Percentiles rank a stretch among this genome's conserved stretches.
Evolutionary conservation across 1,140 invertebrate species (phyloP).

Genomic region (Ceratoteleas bidentatus): DNA sequence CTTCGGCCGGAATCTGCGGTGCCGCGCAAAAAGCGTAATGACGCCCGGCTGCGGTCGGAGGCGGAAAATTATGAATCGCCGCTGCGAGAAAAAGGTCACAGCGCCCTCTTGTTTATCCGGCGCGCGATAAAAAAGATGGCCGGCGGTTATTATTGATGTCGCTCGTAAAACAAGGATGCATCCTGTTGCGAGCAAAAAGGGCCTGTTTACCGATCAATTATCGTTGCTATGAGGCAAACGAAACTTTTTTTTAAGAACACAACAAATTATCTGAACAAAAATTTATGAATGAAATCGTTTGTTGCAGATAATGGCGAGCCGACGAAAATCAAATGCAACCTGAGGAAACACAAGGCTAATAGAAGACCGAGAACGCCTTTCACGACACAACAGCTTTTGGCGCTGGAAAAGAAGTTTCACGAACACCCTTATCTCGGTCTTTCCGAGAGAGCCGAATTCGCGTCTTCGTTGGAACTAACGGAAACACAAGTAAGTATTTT

Average conservation of each 20-base stretch:
- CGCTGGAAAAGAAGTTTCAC: conserved; percentile 97
- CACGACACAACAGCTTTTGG: conserved; percentile 97
- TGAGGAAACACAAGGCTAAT: conserved; percentile 97
- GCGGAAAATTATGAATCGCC: conserved; percentile 77
- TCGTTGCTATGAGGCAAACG: background rate
- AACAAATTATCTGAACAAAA: background rate
- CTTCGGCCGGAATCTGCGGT: conserved; percentile 74
- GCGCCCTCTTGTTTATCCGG: conserved; percentile 56
- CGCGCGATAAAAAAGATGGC: conserved; percentile 65
- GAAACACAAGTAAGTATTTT: conserved; percentile 98
- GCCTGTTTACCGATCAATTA: conserved; percentile 2
- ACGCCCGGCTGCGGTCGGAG: conserved; percentile 73
- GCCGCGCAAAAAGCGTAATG: conserved; percentile 73
- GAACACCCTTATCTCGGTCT: conserved; percentile 98
- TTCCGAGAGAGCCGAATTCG: conserved; percentile 98
- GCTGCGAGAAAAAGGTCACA: conserved; percentile 65
- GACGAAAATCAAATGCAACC: conserved; percentile 94
- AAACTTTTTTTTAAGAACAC: background rate
- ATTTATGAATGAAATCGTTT: too few relatives aligned
- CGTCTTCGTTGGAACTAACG: conserved; percentile 94
- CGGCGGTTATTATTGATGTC: conserved; percentile 58
- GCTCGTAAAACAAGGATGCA: conserved; percentile 19
- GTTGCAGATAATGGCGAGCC: conserved; percentile 87
- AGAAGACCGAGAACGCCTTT: conserved; percentile 98
- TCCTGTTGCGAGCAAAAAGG: conserved; percentile 22